Evolutionary conservation across 2,113 vertebrate species (phyloP).

Genomic region (Tympanuchus pallidicinctus): DNA sequence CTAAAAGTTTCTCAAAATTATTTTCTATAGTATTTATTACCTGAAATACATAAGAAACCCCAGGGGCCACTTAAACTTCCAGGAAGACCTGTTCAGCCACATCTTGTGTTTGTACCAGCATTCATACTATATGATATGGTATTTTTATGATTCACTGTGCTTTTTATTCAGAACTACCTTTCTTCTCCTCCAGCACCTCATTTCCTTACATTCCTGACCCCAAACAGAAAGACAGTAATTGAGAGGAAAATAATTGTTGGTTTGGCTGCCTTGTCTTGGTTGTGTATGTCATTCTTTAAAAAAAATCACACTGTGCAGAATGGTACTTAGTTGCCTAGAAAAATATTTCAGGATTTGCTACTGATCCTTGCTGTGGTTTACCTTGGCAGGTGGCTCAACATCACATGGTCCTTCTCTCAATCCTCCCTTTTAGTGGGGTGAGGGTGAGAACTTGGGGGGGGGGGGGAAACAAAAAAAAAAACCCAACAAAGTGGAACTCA

Average conservation of each 20-base stretch:
- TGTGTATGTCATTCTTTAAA: not conserved
- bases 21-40: not conserved
- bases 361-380: not conserved
- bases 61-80: not conserved
- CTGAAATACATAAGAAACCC: not conserved
- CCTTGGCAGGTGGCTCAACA: too few species aligned
- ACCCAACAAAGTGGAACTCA: too few species aligned
- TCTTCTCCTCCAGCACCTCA: not conserved
- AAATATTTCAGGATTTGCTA: slow-evolving; percentile 14
- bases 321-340: not conserved
- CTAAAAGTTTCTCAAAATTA: not conserved
- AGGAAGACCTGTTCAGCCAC: not conserved
- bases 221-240: not conserved
- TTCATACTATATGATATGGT: not conserved
- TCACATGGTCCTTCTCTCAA: too few species aligned
- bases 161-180: not conserved
- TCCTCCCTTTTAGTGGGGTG: too few species aligned
- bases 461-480: too few species aligned
- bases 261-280: not conserved
- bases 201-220: not conserved
- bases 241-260: not conserved
- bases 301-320: not conserved
- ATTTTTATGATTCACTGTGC: not conserved
- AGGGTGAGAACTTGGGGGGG: too few species aligned
- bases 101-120: not conserved